phyloP scores from a whole-genome alignment of 2,888 invertebrate species.

The Neria commutata region DNA sequence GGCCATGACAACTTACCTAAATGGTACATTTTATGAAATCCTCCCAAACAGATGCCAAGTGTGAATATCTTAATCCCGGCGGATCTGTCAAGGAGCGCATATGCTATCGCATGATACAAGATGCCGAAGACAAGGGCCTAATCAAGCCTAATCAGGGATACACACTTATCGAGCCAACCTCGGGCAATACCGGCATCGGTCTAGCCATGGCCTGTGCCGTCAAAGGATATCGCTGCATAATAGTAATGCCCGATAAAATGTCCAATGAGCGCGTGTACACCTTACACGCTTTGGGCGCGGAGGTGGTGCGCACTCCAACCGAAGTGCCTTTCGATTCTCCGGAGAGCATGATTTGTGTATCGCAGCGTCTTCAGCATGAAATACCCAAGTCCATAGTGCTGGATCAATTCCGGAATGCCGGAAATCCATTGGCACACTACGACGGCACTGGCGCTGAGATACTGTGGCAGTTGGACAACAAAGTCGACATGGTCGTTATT shows the following conservation, averaged over 20 bases:
- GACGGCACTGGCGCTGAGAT: conserved; percentile 96
- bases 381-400: conserved; percentile 91
- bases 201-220: conserved; percentile 94
- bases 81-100: conserved; percentile 97
- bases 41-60: conserved; percentile 81
- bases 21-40: not conserved
- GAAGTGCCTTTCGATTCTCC: conserved; percentile 87
- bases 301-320: conserved; percentile 94
- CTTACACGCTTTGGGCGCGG: conserved; percentile 87
- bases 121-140: conserved; percentile 86
- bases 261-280: conserved; percentile 96
- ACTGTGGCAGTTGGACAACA: conserved; percentile 69
- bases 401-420: conserved; percentile 94
- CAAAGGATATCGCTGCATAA: conserved; percentile 87
- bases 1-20: no score
- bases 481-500: conserved; percentile 84
- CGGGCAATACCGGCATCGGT: conserved; percentile 86
- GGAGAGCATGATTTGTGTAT: conserved; percentile 89
- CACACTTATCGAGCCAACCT: conserved; percentile 96
- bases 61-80: conserved; percentile 96
- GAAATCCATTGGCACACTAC: conserved; percentile 97
- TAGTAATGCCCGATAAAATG: conserved; percentile 99
- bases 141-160: conserved; percentile 89
- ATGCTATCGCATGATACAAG: conserved; percentile 90
- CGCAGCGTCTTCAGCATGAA: conserved; percentile 79